phyloP scores from a whole-genome alignment of 1,140 invertebrate genomes.

The Thaumatotibia leucotreta region DNA sequence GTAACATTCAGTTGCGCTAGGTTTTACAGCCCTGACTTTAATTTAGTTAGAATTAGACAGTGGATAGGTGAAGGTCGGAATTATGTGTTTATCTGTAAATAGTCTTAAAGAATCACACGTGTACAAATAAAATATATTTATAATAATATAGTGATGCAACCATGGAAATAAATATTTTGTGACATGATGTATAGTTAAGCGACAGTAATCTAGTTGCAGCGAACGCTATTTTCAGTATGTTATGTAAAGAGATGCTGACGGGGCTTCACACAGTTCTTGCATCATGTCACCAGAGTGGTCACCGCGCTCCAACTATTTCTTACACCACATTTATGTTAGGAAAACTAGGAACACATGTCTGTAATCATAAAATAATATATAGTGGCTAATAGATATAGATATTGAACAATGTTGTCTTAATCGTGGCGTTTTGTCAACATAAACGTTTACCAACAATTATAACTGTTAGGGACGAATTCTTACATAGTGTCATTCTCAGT shows the following conservation, averaged over 20 bases:
- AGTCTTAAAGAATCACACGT: slow-evolving; percentile 57
- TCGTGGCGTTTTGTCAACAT: too few species aligned
- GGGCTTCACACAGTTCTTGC: slow-evolving; percentile 67
- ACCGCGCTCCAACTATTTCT: background rate
- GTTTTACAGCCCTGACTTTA: slow-evolving; percentile 57
- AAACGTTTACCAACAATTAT: too few species aligned
- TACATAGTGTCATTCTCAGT: too few species aligned
- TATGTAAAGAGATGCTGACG: slow-evolving; percentile 31
- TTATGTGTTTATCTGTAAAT: slow-evolving; percentile 68
- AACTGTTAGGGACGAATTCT: too few species aligned
- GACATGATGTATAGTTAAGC: slow-evolving; percentile 66
- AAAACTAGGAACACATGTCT: slow-evolving; percentile 15
- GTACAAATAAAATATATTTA: slow-evolving; percentile 70
- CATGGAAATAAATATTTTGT: slow-evolving; percentile 66
- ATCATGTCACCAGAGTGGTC: slow-evolving; percentile 51
- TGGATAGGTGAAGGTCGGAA: slow-evolving; percentile 49
- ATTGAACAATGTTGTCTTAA: too few species aligned
- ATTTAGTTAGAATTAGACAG: slow-evolving; percentile 37
- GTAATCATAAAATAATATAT: too few species aligned
- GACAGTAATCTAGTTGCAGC: slow-evolving; percentile 34
- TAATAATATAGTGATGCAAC: slow-evolving; percentile 59
- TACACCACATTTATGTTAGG: slow-evolving; percentile 15
- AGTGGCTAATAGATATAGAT: too few species aligned
- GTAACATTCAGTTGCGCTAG: slow-evolving; percentile 28
- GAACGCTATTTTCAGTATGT: slow-evolving; percentile 50